Evolutionary conservation across 64 coral and sea anemone genomes (phyloP).

Genomic region (Stylophora pistillata): DNA sequence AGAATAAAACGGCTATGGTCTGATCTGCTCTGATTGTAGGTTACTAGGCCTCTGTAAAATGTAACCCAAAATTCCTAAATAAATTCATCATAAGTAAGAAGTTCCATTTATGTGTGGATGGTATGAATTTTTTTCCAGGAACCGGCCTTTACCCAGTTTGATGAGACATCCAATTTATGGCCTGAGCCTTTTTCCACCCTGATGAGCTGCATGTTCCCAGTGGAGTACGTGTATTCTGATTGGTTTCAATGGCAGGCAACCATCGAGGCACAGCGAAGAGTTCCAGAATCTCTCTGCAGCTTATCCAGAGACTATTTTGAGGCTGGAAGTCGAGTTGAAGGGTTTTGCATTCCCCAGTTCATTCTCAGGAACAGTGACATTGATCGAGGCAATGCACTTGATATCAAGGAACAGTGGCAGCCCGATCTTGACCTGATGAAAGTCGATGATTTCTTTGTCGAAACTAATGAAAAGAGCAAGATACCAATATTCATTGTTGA

Average conservation of each 20-base stretch:
- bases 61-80: too few species aligned
- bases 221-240: conserved; percentile 66
- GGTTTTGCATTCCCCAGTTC: conserved; percentile 71
- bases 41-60: too few species aligned
- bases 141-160: not conserved
- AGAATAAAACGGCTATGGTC: too few species aligned
- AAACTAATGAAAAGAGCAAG: conserved; percentile 18
- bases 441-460: not conserved
- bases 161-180: conserved; percentile 56
- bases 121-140: not conserved
- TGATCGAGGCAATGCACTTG: not conserved
- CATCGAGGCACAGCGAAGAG: not conserved
- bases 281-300: conserved; percentile 5
- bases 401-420: conserved; percentile 28
- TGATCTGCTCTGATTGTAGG: too few species aligned
- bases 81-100: too few species aligned
- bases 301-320: not conserved
- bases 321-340: conserved; percentile 75
- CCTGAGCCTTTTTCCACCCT: conserved; percentile 52
- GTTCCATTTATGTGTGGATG: not conserved
- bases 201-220: conserved; percentile 55
- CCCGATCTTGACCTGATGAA: conserved; percentile 67
- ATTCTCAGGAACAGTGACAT: conserved; percentile 21
- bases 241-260: conserved; percentile 44
- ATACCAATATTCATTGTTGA: conserved; percentile 74